Conservation (phyloP, 2,888 invertebrate species). For the Rhagophthalmus giganteus region DNA sequence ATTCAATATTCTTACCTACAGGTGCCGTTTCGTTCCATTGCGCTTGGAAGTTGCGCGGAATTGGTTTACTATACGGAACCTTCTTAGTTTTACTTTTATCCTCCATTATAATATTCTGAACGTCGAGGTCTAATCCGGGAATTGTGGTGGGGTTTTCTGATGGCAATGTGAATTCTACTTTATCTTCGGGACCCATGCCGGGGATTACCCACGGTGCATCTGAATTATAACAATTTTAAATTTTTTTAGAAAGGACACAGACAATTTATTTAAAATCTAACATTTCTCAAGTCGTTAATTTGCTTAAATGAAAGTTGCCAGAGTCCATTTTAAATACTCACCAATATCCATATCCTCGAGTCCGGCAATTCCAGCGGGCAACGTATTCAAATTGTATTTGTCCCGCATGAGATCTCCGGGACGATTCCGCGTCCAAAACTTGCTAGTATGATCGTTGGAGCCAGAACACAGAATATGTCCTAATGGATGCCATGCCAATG, state of each 20-base stretch:
- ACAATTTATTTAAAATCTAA: conserved; percentile 3
- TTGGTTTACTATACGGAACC: conserved; percentile 94
- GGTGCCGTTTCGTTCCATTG: conserved; percentile 84
- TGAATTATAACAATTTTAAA: conserved; percentile 35
- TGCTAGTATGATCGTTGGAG: conserved; percentile 98
- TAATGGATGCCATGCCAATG: conserved; percentile 98
- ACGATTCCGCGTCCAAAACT: conserved; percentile 99
- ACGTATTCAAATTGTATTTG: conserved; percentile 92
- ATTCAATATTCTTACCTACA: conserved; percentile 9
- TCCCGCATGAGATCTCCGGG: conserved; percentile 99
- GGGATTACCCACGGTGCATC: conserved; percentile 85
- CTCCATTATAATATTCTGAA: conserved; percentile 61
- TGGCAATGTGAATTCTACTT: conserved; percentile 76
- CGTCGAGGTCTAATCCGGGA: conserved; percentile 85
- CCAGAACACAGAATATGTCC: conserved; percentile 98
- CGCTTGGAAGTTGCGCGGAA: conserved; percentile 95
- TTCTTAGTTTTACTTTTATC: conserved; percentile 77
- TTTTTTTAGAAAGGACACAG: too few relatives aligned
- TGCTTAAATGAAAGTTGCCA: too few relatives aligned
- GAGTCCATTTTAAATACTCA: conserved; percentile 46
- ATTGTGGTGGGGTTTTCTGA: conserved; percentile 78
- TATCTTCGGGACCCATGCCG: conserved; percentile 98
- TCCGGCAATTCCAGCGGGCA: conserved; percentile 80
- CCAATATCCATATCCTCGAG: conserved; percentile 72
- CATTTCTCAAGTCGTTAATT: neutral